phyloP scores from a whole-genome alignment of 2,797 vertebrate species.

The Takifugu ocellatus region DNA sequence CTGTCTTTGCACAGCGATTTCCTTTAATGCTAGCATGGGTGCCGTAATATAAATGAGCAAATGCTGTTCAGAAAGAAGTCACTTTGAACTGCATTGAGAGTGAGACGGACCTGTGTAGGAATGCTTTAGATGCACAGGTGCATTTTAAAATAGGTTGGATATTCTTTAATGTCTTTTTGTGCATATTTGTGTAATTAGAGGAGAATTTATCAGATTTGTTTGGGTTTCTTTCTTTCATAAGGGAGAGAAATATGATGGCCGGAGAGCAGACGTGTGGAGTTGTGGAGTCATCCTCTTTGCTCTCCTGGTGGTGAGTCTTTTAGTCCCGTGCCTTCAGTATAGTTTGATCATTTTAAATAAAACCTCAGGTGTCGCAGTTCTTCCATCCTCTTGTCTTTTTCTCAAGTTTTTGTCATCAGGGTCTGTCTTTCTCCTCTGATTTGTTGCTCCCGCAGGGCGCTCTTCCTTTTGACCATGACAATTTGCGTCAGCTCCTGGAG shows the following conservation, averaged over 20 bases:
- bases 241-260: conserved; percentile 92
- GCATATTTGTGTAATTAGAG: conserved; percentile 9
- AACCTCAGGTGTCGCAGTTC: background rate
- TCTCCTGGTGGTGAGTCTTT: conserved; percentile 84
- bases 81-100: background rate
- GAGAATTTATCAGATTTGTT: conserved; percentile 5
- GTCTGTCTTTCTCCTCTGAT: background rate
- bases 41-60: conserved; percentile 22
- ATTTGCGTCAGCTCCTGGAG: conserved; percentile 90
- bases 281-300: conserved; percentile 95
- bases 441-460: conserved; percentile 76
- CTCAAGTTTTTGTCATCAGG: background rate
- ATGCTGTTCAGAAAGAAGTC: background rate
- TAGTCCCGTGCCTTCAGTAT: conserved; percentile 2
- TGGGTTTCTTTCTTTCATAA: conserved; percentile 45
- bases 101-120: background rate
- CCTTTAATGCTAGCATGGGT: conserved; percentile 5
- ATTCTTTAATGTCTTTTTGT: conserved; percentile 2
- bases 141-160: background rate
- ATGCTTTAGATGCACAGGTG: conserved; percentile 10
- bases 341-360: background rate
- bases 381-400: background rate
- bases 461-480: conserved; percentile 90
- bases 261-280: conserved; percentile 92
- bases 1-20: background rate